phyloP scores from a whole-genome alignment of 2,797 vertebrate genomes.

The Sebastolobus alascanus region DNA sequence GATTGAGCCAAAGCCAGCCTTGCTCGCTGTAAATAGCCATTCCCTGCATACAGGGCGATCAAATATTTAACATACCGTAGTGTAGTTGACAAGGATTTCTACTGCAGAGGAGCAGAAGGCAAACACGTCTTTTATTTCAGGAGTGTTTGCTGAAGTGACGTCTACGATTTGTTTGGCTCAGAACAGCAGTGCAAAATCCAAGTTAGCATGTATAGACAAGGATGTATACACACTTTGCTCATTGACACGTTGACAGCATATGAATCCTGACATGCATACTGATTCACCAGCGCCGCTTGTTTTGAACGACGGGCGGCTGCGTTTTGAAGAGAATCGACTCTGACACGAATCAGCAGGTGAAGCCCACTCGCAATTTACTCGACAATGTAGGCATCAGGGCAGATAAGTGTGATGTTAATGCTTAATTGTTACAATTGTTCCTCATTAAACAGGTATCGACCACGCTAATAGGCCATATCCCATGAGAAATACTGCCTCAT shows the following conservation, averaged over 20 bases:
- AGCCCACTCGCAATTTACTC: conserved; percentile 37
- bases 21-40: conserved; percentile 46
- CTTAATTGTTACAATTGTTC: conserved; percentile 70
- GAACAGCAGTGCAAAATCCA: not conserved
- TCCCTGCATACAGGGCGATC: conserved; percentile 47
- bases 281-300: not conserved
- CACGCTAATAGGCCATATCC: conserved; percentile 39
- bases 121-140: conserved; percentile 30
- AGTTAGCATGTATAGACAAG: not conserved
- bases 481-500: conserved; percentile 43
- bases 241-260: not conserved
- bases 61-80: conserved; percentile 59
- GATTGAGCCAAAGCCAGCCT: conserved; percentile 40
- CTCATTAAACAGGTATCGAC: conserved; percentile 76
- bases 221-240: not conserved
- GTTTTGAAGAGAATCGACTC: conserved; percentile 22
- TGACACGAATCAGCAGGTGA: conserved; percentile 33
- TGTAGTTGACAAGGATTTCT: conserved; percentile 26
- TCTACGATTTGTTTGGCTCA: conserved; percentile 11
- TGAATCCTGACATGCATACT: conserved; percentile 4
- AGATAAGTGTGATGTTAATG: conserved; percentile 67
- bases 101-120: conserved; percentile 29
- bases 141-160: conserved; percentile 12
- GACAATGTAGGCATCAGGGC: conserved; percentile 15
- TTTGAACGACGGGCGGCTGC: not conserved